These are phyloP conservation scores for Apolygus lucorum DNA, from an alignment of 1,140 invertebrate species.

Conservation along the genomic window DNA sequence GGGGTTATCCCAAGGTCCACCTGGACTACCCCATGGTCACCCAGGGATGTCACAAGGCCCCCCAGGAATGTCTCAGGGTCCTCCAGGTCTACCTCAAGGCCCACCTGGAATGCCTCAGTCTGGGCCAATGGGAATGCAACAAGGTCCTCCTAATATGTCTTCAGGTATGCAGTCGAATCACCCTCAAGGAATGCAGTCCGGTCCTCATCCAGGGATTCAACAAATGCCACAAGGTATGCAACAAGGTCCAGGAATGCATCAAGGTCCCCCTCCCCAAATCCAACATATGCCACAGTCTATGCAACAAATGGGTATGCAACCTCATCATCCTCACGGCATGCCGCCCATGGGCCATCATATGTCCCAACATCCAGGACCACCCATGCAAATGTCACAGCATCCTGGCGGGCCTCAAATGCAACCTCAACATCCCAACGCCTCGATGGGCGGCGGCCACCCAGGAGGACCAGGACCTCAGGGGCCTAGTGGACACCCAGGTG, in stretches of 20 bases:
- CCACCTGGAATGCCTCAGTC: slow-evolving; percentile 5
- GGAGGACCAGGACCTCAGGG: neutral
- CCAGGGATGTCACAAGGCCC: slow-evolving; percentile 5
- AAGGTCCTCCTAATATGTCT: neutral
- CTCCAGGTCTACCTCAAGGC: neutral
- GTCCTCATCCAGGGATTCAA: neutral
- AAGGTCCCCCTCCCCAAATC: neutral
- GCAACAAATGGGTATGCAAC: slow-evolving; percentile 1
- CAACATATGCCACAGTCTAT: neutral
- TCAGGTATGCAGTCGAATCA: neutral
- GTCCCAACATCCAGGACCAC: neutral
- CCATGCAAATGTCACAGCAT: neutral
- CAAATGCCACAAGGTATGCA: slow-evolving; percentile 9
- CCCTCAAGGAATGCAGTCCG: neutral
- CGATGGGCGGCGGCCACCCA: neutral
- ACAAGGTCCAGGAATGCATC: neutral
- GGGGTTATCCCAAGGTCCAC: neutral
- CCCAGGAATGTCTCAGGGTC: neutral
- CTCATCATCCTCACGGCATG: slow-evolving; percentile 1
- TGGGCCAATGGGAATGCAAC: slow-evolving; percentile 6
- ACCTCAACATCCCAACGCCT: neutral
- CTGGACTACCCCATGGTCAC: neutral
- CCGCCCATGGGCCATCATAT: slow-evolving; percentile 1
- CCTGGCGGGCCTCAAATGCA: neutral
- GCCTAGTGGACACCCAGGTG: neutral